Percentiles rank a stretch among this genome's conserved stretches.
Evolutionary conservation across 2,888 invertebrate species (phyloP).

Genomic region (Cephus nigrinus): DNA sequence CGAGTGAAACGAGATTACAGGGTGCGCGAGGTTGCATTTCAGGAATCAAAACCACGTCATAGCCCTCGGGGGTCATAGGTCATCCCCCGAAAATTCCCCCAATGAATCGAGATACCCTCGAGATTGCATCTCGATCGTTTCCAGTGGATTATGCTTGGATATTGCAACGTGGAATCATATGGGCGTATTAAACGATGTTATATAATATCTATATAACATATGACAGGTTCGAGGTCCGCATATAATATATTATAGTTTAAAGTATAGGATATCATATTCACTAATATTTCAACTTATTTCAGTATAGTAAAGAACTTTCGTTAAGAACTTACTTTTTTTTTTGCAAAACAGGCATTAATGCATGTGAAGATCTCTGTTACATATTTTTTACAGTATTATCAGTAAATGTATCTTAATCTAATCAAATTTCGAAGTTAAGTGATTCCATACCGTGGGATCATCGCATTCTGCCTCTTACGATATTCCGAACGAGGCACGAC

Average conservation of each 20-base stretch:
- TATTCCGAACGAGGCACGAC: constrained; percentile 20
- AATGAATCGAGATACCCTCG: constrained; percentile 15
- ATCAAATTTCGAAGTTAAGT: constrained; percentile 33
- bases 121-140: constrained; percentile 1
- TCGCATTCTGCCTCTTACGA: constrained; percentile 25
- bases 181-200: too few relatives aligned
- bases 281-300: too few relatives aligned
- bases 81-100: constrained; percentile 23
- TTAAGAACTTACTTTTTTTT: too few relatives aligned
- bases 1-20: constrained; percentile 17
- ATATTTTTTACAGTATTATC: too few relatives aligned
- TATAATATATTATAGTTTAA: too few relatives aligned
- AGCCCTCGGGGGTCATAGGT: constrained; percentile 43
- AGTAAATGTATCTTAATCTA: too few relatives aligned
- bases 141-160: neutral
- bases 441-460: constrained; percentile 28
- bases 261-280: too few relatives aligned
- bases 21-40: constrained; percentile 37
- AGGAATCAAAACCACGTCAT: constrained; percentile 41
- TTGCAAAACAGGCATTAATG: too few relatives aligned
- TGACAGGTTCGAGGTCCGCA: neutral
- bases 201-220: too few relatives aligned
- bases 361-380: too few relatives aligned
- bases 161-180: too few relatives aligned
- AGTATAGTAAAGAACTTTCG: too few relatives aligned